Percentiles rank a stretch among this genome's conserved stretches.
phyloP scores from a whole-genome alignment of 1,140 invertebrate genomes.

The Formica selysi region DNA sequence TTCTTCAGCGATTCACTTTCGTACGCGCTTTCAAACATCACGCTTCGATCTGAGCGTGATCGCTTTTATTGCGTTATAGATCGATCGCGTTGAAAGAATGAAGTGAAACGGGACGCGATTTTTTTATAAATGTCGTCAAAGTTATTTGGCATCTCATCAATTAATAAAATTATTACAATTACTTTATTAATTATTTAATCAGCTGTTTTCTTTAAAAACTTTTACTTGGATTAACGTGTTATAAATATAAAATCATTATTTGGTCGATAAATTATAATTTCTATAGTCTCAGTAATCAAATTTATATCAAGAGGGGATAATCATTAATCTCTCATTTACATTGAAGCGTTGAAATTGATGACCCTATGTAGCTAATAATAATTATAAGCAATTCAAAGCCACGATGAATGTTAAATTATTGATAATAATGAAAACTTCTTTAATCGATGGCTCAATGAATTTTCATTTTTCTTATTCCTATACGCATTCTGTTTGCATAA shows the following conservation, averaged over 20 bases:
- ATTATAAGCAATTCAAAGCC: slow-evolving; percentile 44
- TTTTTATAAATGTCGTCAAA: neutral
- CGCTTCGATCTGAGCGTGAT: neutral
- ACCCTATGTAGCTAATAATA: slow-evolving; percentile 11
- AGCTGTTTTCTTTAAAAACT: slow-evolving; percentile 15
- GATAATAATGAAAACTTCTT: slow-evolving; percentile 13
- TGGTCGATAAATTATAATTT: slow-evolving; percentile 1
- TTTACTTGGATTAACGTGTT: slow-evolving; percentile 3
- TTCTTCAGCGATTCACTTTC: neutral
- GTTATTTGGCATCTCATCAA: neutral
- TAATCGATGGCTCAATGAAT: slow-evolving; percentile 32
- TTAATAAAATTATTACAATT: neutral
- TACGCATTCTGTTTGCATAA: slow-evolving; percentile 9
- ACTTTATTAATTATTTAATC: slow-evolving; percentile 1
- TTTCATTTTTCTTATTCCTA: slow-evolving; percentile 56
- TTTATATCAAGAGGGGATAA: neutral
- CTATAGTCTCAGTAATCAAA: neutral
- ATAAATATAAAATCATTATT: slow-evolving; percentile 34
- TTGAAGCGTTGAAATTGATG: slow-evolving; percentile 36
- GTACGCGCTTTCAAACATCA: neutral
- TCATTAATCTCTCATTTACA: slow-evolving; percentile 46
- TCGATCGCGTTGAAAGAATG: neutral
- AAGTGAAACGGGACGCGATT: neutral
- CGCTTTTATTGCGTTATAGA: neutral
- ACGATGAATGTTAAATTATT: slow-evolving; percentile 32